phyloP scores from a whole-genome alignment of 2,113 vertebrate species.

The Columba janthina region DNA sequence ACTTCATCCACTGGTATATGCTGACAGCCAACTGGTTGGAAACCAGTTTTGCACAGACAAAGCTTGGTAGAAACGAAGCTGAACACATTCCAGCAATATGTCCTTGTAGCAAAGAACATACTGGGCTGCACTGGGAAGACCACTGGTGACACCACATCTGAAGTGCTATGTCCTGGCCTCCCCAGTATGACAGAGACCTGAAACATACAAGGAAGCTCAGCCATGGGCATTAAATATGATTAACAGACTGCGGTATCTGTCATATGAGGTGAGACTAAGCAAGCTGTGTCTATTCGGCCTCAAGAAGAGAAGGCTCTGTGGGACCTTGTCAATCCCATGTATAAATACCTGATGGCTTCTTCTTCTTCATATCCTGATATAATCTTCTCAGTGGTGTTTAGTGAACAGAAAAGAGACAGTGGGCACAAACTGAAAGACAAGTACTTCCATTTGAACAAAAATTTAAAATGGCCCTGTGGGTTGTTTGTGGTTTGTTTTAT shows the following conservation, averaged over 20 bases:
- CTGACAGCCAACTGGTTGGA: neutral
- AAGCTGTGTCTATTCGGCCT: neutral
- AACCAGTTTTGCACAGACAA: neutral
- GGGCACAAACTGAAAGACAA: neutral
- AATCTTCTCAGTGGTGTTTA: neutral
- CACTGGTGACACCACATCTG: rapidly evolving
- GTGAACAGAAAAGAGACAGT: neutral
- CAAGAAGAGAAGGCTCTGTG: neutral
- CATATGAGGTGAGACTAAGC: neutral
- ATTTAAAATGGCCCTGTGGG: too few species aligned
- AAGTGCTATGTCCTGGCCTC: neutral
- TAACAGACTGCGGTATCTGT: neutral
- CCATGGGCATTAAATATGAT: neutral
- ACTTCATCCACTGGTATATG: neutral
- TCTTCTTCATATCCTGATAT: neutral
- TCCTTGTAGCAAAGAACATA: neutral
- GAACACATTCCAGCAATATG: neutral
- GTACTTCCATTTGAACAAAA: neutral
- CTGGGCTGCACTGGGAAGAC: neutral
- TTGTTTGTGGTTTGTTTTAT: neutral
- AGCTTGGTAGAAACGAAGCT: neutral
- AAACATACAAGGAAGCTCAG: neutral
- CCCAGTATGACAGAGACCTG: neutral
- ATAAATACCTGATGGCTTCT: neutral
- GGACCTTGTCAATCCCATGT: neutral